Evolutionary conservation across 2,797 vertebrate genomes (phyloP).

Genomic region (Bothrops alternatus): DNA sequence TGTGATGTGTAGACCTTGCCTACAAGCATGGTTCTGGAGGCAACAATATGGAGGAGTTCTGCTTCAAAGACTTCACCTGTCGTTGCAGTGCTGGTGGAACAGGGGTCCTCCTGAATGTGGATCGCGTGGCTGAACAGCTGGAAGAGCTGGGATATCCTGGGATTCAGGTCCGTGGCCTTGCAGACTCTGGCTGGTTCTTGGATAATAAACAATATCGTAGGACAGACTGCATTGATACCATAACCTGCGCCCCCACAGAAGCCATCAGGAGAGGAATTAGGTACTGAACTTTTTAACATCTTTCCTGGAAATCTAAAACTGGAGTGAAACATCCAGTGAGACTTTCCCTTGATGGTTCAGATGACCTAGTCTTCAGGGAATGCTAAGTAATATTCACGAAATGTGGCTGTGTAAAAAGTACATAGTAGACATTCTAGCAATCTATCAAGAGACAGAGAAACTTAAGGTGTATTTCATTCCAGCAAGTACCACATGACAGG

Average conservation of each 20-base stretch:
- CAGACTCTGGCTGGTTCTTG: conserved; percentile 96
- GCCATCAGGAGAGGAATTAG: conserved; percentile 75
- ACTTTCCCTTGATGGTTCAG: background rate
- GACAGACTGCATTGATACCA: conserved; percentile 86
- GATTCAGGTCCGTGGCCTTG: conserved; percentile 91
- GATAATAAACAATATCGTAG: conserved; percentile 93
- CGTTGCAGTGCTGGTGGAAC: conserved; percentile 88
- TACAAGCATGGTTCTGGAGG: background rate
- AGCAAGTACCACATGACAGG: background rate
- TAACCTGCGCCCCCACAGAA: conserved; percentile 77
- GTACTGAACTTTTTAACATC: conserved; percentile 49
- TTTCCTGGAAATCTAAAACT: background rate
- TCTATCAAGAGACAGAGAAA: background rate
- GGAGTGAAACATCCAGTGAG: background rate
- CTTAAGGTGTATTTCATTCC: background rate
- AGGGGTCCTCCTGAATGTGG: conserved; percentile 93
- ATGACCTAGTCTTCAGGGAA: conserved; percentile 1
- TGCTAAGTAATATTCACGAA: background rate
- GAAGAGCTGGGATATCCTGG: conserved; percentile 84
- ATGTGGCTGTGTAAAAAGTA: background rate
- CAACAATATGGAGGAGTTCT: rapidly evolving
- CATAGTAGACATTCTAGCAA: background rate
- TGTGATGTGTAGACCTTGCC: background rate
- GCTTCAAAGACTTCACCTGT: background rate
- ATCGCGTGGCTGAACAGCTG: conserved; percentile 88